phyloP scores from a whole-genome alignment of 64 coral and sea anemone genomes.

The Orbicella faveolata region DNA sequence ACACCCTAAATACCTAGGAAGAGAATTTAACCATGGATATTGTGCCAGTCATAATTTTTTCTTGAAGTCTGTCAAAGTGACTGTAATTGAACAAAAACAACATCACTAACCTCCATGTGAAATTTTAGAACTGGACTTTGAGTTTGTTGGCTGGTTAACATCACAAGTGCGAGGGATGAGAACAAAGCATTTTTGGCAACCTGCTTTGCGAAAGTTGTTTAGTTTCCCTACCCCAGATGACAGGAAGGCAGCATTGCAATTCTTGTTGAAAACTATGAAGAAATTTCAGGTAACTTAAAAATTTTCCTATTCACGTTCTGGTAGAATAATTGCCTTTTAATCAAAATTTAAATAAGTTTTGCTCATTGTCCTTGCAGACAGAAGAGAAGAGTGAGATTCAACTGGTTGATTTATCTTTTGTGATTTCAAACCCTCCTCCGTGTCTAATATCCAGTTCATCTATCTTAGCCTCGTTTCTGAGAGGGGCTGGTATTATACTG shows the following conservation, averaged over 20 bases:
- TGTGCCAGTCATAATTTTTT: neutral
- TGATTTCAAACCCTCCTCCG: slow-evolving; percentile 57
- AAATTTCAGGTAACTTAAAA: slow-evolving; percentile 68
- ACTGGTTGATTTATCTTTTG: slow-evolving; percentile 74
- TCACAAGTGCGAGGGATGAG: slow-evolving; percentile 62
- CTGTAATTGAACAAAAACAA: neutral
- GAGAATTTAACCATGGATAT: no score
- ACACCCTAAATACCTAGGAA: no score
- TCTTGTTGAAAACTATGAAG: slow-evolving; percentile 58
- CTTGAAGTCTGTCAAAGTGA: neutral
- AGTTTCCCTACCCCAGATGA: slow-evolving; percentile 41
- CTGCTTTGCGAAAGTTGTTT: slow-evolving; percentile 73
- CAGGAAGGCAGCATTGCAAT: slow-evolving; percentile 51
- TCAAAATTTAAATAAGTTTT: neutral
- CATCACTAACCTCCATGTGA: neutral
- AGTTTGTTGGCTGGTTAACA: slow-evolving; percentile 46
- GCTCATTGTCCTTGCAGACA: slow-evolving; percentile 48
- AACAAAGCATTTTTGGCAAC: slow-evolving; percentile 70
- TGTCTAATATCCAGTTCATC: slow-evolving; percentile 47
- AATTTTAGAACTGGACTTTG: slow-evolving; percentile 79
- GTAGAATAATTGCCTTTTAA: neutral
- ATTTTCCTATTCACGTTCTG: no score
- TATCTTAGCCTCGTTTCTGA: slow-evolving; percentile 62
- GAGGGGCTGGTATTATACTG: slow-evolving; percentile 65
- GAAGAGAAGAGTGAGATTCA: slow-evolving; percentile 67